A percentile compares a stretch with the other conserved stretches of the same genome.
These are phyloP conservation scores for Trimorus sp. DNA, from an alignment of 2,888 invertebrate genomes.

Conservation along the genomic window DNA sequence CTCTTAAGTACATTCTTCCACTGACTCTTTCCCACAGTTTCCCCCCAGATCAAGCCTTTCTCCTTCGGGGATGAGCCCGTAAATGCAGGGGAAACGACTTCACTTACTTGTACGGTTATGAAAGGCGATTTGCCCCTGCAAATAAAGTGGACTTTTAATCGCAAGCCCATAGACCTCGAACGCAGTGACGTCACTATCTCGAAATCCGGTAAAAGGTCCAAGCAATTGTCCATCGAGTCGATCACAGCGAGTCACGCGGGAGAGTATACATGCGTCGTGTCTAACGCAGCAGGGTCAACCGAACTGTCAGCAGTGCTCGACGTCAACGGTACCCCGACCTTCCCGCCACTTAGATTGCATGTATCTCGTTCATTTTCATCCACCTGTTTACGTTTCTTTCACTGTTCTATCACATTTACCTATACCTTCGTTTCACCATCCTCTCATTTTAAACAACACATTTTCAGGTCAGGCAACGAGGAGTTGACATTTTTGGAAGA, in stretches of 20 bases:
- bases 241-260: conserved; percentile 81
- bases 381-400: too few relatives aligned
- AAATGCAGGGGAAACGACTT: conserved; percentile 89
- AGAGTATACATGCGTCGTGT: conserved; percentile 84
- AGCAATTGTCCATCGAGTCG: conserved; percentile 81
- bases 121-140: conserved; percentile 90
- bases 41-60: conserved; percentile 82
- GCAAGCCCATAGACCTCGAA: conserved; percentile 82
- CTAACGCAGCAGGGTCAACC: conserved; percentile 80
- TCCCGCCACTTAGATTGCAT: neutral
- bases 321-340: conserved; percentile 81
- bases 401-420: too few relatives aligned
- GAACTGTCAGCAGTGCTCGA: conserved; percentile 81
- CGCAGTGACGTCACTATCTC: conserved; percentile 80
- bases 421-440: too few relatives aligned
- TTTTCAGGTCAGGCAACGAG: too few relatives aligned
- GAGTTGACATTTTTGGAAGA: too few relatives aligned
- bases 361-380: too few relatives aligned
- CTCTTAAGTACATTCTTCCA: neutral
- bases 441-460: too few relatives aligned
- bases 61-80: conserved; percentile 87
- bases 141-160: conserved; percentile 88
- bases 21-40: conserved; percentile 22
- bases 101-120: conserved; percentile 87
- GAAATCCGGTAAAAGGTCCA: conserved; percentile 78